phyloP scores from a whole-genome alignment of 2,797 vertebrate genomes.

The Petrocephalus schoutedeni region DNA sequence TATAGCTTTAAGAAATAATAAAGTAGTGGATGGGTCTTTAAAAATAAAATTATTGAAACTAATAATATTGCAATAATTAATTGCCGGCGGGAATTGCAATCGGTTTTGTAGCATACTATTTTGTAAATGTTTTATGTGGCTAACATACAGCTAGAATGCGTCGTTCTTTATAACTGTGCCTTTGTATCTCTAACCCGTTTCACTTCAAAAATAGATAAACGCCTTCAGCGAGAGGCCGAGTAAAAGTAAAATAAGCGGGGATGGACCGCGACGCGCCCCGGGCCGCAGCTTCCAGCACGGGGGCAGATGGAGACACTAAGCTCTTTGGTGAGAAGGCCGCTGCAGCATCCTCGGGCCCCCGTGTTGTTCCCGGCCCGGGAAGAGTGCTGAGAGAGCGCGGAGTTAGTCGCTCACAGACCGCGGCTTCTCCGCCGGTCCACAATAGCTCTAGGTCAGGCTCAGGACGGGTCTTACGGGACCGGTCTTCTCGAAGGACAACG shows the following conservation, averaged over 20 bases:
- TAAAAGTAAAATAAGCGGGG: slow-evolving; percentile 31
- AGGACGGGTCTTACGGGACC: slow-evolving; percentile 63
- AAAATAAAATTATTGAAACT: slow-evolving; percentile 62
- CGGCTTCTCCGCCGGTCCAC: slow-evolving; percentile 54
- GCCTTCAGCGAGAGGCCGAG: slow-evolving; percentile 23
- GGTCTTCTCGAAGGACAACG: slow-evolving; percentile 65
- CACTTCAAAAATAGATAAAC: slow-evolving; percentile 36
- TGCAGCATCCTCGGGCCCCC: slow-evolving; percentile 56
- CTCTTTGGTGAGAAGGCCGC: slow-evolving; percentile 59
- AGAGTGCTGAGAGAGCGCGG: slow-evolving; percentile 50
- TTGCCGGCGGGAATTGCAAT: slow-evolving; percentile 36
- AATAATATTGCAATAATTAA: slow-evolving; percentile 39
- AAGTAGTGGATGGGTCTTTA: slow-evolving; percentile 69
- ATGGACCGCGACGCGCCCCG: slow-evolving; percentile 59
- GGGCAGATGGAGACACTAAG: slow-evolving; percentile 33
- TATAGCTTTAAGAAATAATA: slow-evolving; percentile 75
- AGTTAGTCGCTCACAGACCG: slow-evolving; percentile 51
- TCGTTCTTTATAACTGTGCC: slow-evolving; percentile 36
- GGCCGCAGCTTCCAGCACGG: slow-evolving; percentile 56
- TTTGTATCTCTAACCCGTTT: slow-evolving; percentile 41
- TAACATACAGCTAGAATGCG: slow-evolving; percentile 47
- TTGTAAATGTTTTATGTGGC: neutral
- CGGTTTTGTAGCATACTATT: slow-evolving; percentile 22
- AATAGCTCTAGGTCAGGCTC: slow-evolving; percentile 47
- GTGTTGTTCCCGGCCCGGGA: slow-evolving; percentile 49